Percentiles rank a stretch among this genome's conserved stretches.
Evolutionary conservation across 2,113 vertebrate genomes (phyloP).

Genomic region (Redunca redunca): DNA sequence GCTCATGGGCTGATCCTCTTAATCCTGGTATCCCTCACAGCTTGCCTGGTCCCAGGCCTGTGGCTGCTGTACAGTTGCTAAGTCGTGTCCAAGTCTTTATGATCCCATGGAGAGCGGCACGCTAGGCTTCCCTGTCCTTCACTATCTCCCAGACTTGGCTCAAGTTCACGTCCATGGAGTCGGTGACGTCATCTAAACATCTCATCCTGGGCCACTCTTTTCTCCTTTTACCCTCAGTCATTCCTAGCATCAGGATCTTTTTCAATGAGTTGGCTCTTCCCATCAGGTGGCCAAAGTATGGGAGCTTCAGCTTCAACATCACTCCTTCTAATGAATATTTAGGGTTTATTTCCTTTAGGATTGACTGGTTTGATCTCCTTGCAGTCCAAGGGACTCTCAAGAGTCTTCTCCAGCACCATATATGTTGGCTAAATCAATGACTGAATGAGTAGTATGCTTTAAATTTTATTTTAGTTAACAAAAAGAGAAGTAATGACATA

Average conservation of each 20-base stretch:
- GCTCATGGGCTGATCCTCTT: neutral
- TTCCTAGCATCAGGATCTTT: neutral
- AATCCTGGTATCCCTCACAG: too few species aligned
- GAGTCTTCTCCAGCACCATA: neutral
- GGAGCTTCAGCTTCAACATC: neutral
- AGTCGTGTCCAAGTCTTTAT: neutral
- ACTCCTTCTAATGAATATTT: neutral
- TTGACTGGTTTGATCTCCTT: neutral
- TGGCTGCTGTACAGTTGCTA: neutral
- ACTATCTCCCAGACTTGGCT: neutral
- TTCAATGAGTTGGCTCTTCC: neutral
- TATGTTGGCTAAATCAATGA: neutral
- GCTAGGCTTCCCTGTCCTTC: neutral
- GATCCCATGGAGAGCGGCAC: neutral
- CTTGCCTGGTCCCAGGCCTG: neutral
- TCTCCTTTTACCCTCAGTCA: neutral
- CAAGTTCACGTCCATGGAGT: neutral
- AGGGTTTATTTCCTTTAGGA: neutral
- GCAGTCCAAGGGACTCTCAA: neutral
- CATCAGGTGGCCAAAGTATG: neutral
- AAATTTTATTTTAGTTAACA: neutral
- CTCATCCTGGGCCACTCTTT: neutral
- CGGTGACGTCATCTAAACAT: accelerated
- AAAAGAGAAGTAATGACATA: neutral
- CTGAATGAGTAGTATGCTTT: neutral